Evolutionary conservation across 2,113 vertebrate genomes (phyloP).

Genomic region (Columbina picui): DNA sequence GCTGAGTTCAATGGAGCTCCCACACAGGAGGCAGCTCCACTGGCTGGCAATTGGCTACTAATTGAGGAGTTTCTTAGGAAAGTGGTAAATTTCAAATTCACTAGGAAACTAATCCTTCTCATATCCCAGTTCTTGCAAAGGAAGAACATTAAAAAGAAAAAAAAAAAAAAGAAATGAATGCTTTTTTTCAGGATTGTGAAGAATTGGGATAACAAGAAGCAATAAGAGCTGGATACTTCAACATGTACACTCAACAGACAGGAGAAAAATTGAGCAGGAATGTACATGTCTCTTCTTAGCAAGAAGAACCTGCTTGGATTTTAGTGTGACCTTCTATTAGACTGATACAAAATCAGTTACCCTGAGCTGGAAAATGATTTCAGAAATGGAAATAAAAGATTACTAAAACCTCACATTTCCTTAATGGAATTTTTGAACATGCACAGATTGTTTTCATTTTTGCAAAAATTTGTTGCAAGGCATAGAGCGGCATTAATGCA

Average conservation of each 20-base stretch:
- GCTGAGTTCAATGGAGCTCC: background rate
- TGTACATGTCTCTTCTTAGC: background rate
- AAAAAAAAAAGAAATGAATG: background rate
- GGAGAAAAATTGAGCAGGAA: background rate
- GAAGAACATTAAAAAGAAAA: background rate
- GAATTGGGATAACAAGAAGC: background rate
- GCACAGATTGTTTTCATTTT: background rate
- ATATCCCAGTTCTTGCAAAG: background rate
- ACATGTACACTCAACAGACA: background rate
- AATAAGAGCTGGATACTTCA: background rate
- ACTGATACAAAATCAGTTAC: background rate
- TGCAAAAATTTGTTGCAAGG: background rate
- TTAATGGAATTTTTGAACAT: background rate
- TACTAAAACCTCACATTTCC: background rate
- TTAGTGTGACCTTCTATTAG: background rate
- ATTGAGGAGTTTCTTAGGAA: background rate
- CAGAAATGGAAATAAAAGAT: background rate
- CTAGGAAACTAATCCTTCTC: background rate
- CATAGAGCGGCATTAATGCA: background rate
- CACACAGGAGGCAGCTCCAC: background rate
- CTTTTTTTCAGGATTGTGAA: background rate
- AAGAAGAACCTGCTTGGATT: background rate
- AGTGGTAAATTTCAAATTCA: background rate
- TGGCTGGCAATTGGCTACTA: background rate
- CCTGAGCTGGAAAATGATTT: background rate